Base-by-base conservation (phyloP, 2,113 vertebrate species). In the Tetrax tetrax region DNA sequence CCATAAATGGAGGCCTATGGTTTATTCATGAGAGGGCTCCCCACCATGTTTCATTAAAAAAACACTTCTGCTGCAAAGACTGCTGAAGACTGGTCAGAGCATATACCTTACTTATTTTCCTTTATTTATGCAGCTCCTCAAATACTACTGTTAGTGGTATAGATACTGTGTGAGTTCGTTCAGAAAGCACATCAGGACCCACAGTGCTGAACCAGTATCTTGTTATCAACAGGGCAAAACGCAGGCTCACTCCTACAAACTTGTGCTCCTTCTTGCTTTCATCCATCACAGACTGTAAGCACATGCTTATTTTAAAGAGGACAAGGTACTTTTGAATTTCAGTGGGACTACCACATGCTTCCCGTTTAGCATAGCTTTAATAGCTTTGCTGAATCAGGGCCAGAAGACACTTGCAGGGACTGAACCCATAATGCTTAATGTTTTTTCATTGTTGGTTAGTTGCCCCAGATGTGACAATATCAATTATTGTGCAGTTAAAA, bases 1-100 rank as follows among this genome's bases (percentile, higher is more conserved):
- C 16, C 41, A 38, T 12, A 38, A 11, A 43, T 23, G 23, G 8
- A 4, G 12, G 7, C 4, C n/a, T 56, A 33, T 29, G 0, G 0
- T 76, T 90, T 88, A 64, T 54, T 88, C 18, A 43, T 56, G 38
- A 75, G 10, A 51, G 7, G 10, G 13, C 4, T 88, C 16, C n/a
- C 12, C 54, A 69, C 9, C 27, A 7, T 10, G 12, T 69, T 89
- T 72, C 21, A 33, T 45, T 57, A 76, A 83, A 89, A 89, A 86
- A 70, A 65, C 24, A 57, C 6, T 76, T 43, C 29, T 43, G 20
- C 51, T 75, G 27, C 14, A 53, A 76, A 77, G 37, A 23, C 41
- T 72, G 43, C 23, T 72, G 61, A 43, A 68, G 45, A 3, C 24
- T 83, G 29, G n/a, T 53, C 29, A 61, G 71, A 93, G 8, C 69